Base-by-base conservation (phyloP, 37 sponge, comb jelly and placozoan genomes). In the Mnemiopsis leidyi region DNA sequence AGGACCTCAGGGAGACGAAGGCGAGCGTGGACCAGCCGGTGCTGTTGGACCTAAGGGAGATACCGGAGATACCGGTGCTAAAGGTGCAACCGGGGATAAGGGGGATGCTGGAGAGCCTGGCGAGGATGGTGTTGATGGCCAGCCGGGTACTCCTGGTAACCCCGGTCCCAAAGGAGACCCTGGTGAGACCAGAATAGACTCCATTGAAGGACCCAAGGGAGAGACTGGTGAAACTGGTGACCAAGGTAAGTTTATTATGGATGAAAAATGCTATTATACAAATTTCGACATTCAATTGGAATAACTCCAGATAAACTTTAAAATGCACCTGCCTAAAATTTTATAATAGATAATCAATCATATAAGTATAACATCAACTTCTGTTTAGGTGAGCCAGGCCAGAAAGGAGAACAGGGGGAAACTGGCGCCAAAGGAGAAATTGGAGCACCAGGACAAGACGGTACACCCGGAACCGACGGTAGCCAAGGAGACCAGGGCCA, bases 91-190 rank as follows among this genome's bases (percentile, higher is more conserved):
- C 39, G 90, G 90, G 38, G 90, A 38, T 20, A 40, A 85, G 24
- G 93, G 93, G 34, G 69, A 67, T 24, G 34, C 24, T 26, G 93
- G 93, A 69, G 93, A 92, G 23, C 38, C 71, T 92, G 93, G 93
- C 32, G 69, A 36, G 25, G 34, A 35, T 33, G 93, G 69, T 68
- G 35, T n/a, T 0, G 40, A 23, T 76, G 90, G 48, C 3, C 2
- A 24, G 1, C 39, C 39, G 0, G 90, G 90, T 36, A 37, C 23
- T 28, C 30, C 90, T 40, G 90, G 90, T 39, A 29, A 38, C 28
- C 25, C 7, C 69, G 93, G 40, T 38, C 28, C 30, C 79, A 26
- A 76, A 28, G 93, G 48, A 24, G 39, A 29, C 31, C 32, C n/a
- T 37, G 93, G 68, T 61, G 37, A 28, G n/a, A 26, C 29, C 32